Evolutionary conservation across 2,888 invertebrate genomes (phyloP), one percentile per base, ranked within the genome.

Genomic region (Epinotia demarniana): DNA sequence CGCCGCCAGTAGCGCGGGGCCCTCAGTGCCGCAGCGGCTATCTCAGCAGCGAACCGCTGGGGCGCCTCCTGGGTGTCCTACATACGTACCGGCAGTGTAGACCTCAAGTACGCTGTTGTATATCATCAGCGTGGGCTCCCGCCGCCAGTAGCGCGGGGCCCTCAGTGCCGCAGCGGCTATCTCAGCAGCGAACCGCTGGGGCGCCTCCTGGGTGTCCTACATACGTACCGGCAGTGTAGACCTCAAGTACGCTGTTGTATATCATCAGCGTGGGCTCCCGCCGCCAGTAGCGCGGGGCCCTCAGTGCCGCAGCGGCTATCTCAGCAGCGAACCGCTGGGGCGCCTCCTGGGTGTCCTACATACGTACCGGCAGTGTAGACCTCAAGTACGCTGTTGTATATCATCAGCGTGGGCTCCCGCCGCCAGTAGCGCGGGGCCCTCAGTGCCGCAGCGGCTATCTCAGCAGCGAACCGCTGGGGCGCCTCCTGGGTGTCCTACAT

Each of bases 401-500:
- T 85, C 0, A 90, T 86, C 1, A 91, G 84, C 0, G 96, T 94
- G 90, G 96, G 95, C 0, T 93, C 90, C 79, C 95, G 96, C 0
- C 95, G 92, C 98, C 98, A 98, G 89, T 97, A 97, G 80, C 98
- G 97, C 33, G 97, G 95, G 2, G 98, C 98, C n/a, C 96, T 92
- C 23, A 98, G 94, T 0, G 97, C 89, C 0, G 97, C 96, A n/a
- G 97, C 95, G 4, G 97, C 94, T 0, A 92, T 78, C 90, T 98
- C 98, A 0, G 98, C 96, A 0, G 97, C 98, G 89, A 97, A 97
- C 60, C 97, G 95, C 85, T 98, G 98, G 82, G 95, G 95, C 78
- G 96, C 96, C 85, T 98, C 98, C 78, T 96, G 96, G 63, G 95
- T 9, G 9, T 9, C 9, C 1, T 39, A 39, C 39, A 39, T 39